Base-by-base conservation (phyloP, 2,888 invertebrate species). In the Protophormia terraenovae region DNA sequence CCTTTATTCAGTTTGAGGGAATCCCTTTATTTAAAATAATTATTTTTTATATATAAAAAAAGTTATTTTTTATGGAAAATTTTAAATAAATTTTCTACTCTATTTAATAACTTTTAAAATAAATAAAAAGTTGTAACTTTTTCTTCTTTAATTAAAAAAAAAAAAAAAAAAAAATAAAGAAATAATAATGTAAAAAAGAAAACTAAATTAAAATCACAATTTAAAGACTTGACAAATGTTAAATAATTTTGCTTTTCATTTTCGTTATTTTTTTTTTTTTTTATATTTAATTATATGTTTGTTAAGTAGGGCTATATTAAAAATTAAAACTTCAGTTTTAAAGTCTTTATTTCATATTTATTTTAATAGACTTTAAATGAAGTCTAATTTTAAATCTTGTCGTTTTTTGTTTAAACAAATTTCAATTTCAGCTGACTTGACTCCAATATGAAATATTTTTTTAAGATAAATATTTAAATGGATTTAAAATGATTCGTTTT, bases 191-290 rank as follows among this genome's bases (percentile, higher is more conserved):
- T n/a, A n/a, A n/a, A n/a, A n/a, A n/a, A n/a, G n/a, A n/a, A 89
- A 89, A 90, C 91, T 88, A 91, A 91, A 92, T 90, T 92, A 91
- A 92, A 92, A 92, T 92, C 92, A 92, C 92, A 92, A 92, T 92
- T 91, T 90, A 90, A 91, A 92, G 92, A 92, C 92, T 92, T 91
- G 92, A 90, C 88, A 82, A 84, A 72, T 73, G 27, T 67, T 72
- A 32, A 58, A 58, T 58, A 64, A 22, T 64, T 80, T 73, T 71
- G 27, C 32, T 67, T 80, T 53, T 83, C 71, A 41, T 81, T 71
- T 75, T 73, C 60, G 73, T 84, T 53, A 64, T 76, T 69, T 77
- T n/a, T n/a, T n/a, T n/a, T n/a, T n/a, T n/a, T n/a, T n/a, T n/a
- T n/a, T n/a, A n/a, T n/a, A n/a, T n/a, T n/a, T n/a, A n/a, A n/a